Percentiles rank a stretch among this genome's conserved stretches.
phyloP scores from a whole-genome alignment of 2,113 vertebrate genomes.

The Cynopterus brachyotis region DNA sequence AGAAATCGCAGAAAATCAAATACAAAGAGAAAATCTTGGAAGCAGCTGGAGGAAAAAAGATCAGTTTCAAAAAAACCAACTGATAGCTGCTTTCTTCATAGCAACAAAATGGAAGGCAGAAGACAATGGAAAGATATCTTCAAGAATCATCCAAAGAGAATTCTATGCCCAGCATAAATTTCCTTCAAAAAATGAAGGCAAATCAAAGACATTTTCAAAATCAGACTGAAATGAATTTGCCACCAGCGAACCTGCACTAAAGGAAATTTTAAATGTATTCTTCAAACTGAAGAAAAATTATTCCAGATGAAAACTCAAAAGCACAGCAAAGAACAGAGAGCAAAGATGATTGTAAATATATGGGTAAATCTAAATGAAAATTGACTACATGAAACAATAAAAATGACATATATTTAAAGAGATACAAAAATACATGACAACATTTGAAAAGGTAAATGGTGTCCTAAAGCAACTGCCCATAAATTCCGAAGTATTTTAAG shows the following conservation, averaged over 20 bases:
- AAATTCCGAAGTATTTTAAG: background rate
- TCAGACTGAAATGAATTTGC: background rate
- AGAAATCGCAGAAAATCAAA: background rate
- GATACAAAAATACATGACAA: background rate
- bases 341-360: background rate
- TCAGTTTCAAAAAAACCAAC: background rate
- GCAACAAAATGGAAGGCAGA: background rate
- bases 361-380: background rate
- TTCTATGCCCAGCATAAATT: background rate
- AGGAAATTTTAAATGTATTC: background rate
- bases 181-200: background rate
- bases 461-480: background rate
- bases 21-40: background rate
- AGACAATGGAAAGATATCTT: background rate
- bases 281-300: background rate
- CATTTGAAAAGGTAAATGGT: background rate
- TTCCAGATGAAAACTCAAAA: background rate
- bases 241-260: background rate
- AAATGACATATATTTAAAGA: background rate
- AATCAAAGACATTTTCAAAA: background rate
- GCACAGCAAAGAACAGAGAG: background rate
- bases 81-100: background rate
- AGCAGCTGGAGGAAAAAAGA: background rate
- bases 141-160: background rate
- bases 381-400: background rate